A percentile compares a stretch with the other conserved stretches of the same genome.
phyloP scores from a whole-genome alignment of 2,888 invertebrate species.

The Strigamia transsilvanica region DNA sequence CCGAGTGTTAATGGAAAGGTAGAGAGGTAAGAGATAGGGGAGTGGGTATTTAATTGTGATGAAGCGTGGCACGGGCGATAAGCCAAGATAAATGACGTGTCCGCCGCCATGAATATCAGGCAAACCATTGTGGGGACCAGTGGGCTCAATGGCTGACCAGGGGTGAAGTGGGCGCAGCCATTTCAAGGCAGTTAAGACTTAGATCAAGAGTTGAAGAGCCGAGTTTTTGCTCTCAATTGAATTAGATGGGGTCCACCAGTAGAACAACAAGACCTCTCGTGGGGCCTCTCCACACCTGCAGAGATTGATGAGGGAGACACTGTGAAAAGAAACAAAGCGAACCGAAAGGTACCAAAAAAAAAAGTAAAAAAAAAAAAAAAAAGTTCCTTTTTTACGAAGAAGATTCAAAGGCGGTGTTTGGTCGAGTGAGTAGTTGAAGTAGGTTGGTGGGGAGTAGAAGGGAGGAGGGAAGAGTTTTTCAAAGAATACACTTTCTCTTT shows the following conservation, averaged over 20 bases:
- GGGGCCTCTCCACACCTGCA: constrained; percentile 50
- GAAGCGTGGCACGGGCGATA: constrained; percentile 31
- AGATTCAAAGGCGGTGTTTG: constrained; percentile 42
- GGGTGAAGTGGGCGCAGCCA: constrained; percentile 44
- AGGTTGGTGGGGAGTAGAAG: neutral
- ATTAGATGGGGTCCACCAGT: constrained; percentile 51
- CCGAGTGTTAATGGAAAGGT: constrained; percentile 13
- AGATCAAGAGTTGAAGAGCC: constrained; percentile 42
- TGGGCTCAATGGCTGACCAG: constrained; percentile 38
- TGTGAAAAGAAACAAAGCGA: constrained; percentile 35
- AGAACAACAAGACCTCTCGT: constrained; percentile 53
- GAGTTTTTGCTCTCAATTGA: constrained; percentile 52
- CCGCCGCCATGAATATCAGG: constrained; percentile 32
- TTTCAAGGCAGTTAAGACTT: constrained; percentile 36
- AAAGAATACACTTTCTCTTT: constrained; percentile 41
- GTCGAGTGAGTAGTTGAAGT: constrained; percentile 25
- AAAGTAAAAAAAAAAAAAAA: neutral
- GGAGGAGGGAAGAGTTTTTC: constrained; percentile 18
- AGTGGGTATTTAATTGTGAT: constrained; percentile 41
- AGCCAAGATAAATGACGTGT: constrained; percentile 39
- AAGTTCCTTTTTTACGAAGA: neutral
- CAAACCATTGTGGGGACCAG: constrained; percentile 35
- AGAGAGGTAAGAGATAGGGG: constrained; percentile 17
- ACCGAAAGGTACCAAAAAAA: constrained; percentile 23
- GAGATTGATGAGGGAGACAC: constrained; percentile 46